These are phyloP conservation scores for Gila robusta DNA, from an alignment of 2,797 vertebrate species.

Conservation along the genomic window DNA sequence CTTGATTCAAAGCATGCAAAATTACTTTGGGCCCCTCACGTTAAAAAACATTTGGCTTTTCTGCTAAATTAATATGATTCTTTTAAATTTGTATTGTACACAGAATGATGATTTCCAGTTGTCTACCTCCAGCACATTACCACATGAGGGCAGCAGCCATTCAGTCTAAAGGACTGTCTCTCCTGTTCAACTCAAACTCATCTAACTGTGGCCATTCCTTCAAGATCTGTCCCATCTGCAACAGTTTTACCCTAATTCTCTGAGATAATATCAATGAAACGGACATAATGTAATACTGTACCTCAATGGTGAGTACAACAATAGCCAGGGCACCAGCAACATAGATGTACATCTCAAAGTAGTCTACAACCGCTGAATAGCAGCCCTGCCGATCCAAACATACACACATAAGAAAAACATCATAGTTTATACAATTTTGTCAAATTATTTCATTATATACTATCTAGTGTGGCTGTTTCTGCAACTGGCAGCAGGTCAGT, in stretches of 20 bases:
- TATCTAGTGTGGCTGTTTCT: too few species aligned
- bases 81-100: not conserved
- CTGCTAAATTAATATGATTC: too few species aligned
- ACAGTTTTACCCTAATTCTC: not conserved
- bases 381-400: conserved; percentile 82
- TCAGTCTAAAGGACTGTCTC: not conserved
- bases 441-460: not conserved
- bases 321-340: conserved; percentile 93
- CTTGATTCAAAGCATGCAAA: not conserved
- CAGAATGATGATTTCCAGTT: not conserved
- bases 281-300: conserved; percentile 59
- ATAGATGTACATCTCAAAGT: conserved; percentile 94
- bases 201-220: not conserved
- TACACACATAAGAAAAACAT: not conserved
- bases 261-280: not conserved
- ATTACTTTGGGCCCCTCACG: not conserved
- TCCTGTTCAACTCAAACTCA: not conserved
- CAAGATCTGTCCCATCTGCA: not conserved
- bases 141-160: conserved; percentile 49
- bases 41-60: not conserved
- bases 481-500: too few species aligned
- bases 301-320: conserved; percentile 92
- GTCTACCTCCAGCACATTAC: conserved; percentile 14
- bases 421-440: not conserved
- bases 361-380: conserved; percentile 91